phyloP scores from a whole-genome alignment of 2,797 vertebrate genomes.

The Gastrophryne carolinensis region DNA sequence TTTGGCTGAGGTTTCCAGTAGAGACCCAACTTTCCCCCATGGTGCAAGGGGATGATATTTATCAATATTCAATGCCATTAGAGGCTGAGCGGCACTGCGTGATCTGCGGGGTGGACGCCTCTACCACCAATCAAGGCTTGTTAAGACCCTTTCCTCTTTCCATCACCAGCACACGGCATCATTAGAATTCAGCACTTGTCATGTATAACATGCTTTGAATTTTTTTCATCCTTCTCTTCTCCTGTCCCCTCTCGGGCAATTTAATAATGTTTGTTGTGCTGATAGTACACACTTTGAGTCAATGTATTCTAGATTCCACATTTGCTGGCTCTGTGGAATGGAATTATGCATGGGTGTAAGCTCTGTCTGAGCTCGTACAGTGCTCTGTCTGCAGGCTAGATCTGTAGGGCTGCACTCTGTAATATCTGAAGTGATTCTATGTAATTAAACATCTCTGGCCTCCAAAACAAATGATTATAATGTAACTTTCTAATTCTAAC shows the following conservation, averaged over 20 bases:
- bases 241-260: conserved; percentile 59
- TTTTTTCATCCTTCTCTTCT: conserved; percentile 53
- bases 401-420: conserved; percentile 46
- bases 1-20: conserved; percentile 74
- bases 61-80: conserved; percentile 70
- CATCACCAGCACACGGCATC: conserved; percentile 62
- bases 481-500: too few species aligned
- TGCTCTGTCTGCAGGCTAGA: neutral
- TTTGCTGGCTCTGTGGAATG: conserved; percentile 49
- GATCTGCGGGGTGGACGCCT: conserved; percentile 70
- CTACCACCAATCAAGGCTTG: conserved; percentile 68
- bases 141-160: conserved; percentile 70
- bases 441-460: neutral
- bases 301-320: conserved; percentile 63
- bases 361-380: neutral
- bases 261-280: conserved; percentile 72
- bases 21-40: conserved; percentile 70
- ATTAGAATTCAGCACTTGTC: conserved; percentile 67
- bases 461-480: neutral
- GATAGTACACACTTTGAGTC: conserved; percentile 67
- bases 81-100: conserved; percentile 67
- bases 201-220: conserved; percentile 65
- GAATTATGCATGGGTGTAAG: conserved; percentile 9
- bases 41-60: conserved; percentile 66
- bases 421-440: neutral